Conservation (phyloP, 2,888 invertebrate genomes). For the Pristionchus arcanus region DNA sequence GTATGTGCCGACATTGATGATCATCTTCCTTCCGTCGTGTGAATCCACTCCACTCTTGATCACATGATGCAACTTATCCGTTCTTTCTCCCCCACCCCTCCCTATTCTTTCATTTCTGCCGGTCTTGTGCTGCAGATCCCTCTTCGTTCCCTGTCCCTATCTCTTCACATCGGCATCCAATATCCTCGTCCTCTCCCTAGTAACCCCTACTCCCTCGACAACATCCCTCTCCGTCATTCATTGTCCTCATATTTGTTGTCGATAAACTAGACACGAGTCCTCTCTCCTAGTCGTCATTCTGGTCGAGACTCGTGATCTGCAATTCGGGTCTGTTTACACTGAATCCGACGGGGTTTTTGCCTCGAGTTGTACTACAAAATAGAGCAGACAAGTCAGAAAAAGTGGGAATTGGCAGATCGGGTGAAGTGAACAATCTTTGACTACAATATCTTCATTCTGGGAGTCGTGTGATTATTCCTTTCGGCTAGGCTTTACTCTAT, state of each 20-base stretch:
- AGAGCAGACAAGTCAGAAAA: not conserved
- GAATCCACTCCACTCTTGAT: too few relatives aligned
- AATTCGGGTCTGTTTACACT: not conserved
- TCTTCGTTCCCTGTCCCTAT: not conserved
- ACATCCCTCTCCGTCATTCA: not conserved
- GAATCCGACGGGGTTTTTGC: not conserved
- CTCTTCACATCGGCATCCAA: not conserved
- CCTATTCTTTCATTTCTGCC: not conserved
- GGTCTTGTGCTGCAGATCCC: not conserved
- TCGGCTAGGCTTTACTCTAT: not conserved
- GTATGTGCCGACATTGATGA: not conserved
- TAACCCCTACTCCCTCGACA: not conserved
- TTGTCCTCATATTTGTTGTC: not conserved
- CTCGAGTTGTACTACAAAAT: not conserved
- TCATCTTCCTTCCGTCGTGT: too few relatives aligned
- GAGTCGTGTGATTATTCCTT: not conserved
- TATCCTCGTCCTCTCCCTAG: not conserved
- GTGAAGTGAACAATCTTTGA: not conserved
- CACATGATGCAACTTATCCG: too few relatives aligned
- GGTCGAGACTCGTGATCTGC: not conserved
- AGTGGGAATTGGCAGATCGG: not conserved
- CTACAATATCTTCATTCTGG: not conserved
- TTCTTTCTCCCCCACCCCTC: too few relatives aligned
- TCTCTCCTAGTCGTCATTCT: not conserved
- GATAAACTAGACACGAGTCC: constrained; percentile 1